These are phyloP conservation scores for Andrena haemorrhoa DNA, from an alignment of 2,888 invertebrate genomes.

Conservation along the genomic window DNA sequence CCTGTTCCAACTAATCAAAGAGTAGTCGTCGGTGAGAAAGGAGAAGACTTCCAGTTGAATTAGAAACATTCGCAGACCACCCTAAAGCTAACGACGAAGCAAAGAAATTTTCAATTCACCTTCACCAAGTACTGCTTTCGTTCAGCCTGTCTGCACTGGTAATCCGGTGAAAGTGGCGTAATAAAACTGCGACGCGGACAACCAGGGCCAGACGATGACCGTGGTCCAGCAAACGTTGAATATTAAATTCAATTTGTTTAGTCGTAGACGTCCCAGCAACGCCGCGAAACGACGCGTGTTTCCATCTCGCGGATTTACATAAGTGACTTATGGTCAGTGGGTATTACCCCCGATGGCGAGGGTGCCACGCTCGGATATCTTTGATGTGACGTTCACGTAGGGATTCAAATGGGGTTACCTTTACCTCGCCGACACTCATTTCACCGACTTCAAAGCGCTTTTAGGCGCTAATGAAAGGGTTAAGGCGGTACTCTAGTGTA, in stretches of 20 bases:
- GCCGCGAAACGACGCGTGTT: conserved; percentile 64
- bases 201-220: not conserved
- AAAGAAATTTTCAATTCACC: not conserved
- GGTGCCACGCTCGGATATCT: conserved; percentile 72
- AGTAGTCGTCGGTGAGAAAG: not conserved
- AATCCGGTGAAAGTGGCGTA: not conserved
- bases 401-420: conserved; percentile 64
- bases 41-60: not conserved
- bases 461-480: too few relatives aligned
- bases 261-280: conserved; percentile 44
- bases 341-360: conserved; percentile 67
- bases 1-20: not conserved
- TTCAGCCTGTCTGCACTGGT: not conserved
- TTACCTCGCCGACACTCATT: too few relatives aligned
- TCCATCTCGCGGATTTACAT: conserved; percentile 77
- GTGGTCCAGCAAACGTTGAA: conserved; percentile 50
- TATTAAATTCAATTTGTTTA: conserved; percentile 73
- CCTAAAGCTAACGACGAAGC: not conserved
- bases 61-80: not conserved
- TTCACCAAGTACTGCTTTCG: not conserved
- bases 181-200: conserved; percentile 3
- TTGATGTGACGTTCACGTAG: conserved; percentile 77
- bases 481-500: too few relatives aligned
- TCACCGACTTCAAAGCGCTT: too few relatives aligned
- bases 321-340: conserved; percentile 80